Evolutionary conservation across 2,113 vertebrate genomes (phyloP), one percentile per base, ranked within the genome.

Genomic region (Protomyctophum bolini): DNA sequence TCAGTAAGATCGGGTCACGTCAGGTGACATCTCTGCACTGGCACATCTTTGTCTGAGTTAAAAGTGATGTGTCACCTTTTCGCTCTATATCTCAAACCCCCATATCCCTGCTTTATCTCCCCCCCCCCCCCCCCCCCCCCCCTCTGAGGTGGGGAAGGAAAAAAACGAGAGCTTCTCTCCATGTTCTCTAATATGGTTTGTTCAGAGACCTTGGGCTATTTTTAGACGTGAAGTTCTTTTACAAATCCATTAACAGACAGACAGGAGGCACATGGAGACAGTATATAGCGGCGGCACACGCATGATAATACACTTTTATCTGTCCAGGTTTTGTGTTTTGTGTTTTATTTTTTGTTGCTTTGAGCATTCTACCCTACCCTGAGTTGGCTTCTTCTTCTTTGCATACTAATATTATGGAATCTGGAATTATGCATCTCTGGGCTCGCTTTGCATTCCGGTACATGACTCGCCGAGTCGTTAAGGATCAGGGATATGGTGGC

Each of bases 241-340:
- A 73, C 70, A 82, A 86, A 88, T 84, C 82, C 84, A 87, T 89
- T 89, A n/a, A n/a, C n/a, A n/a, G n/a, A 86, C 77, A 85, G 86
- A 85, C 59, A 57, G 82, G 80, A 82, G 71, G 81, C 64, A 83
- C 73, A 68, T n/a, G n/a, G 82, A 91, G 89, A 88, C 84, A 77
- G 81, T 76, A 87, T 88, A 86, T n/a, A 90, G 80, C 86, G 70
- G 81, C 48, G 66, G 77, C 70, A 71, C 67, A 50, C 75, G 82
- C 56, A 55, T 81, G 76, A 88, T 91, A 87, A 90, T 86, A 81
- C 86, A 74, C 81, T 75, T 78, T 77, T 86, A 89, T 89, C 87
- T 81, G 70, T 77, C 75, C 70, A 69, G 33, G 63, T 46, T 41
- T 54, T 33, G 58, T 21, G 7, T 51, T 41, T 9, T 58, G 41